These are phyloP conservation scores for Megaceryle maxima DNA, from an alignment of 2,113 vertebrate species.

Conservation along the genomic window DNA sequence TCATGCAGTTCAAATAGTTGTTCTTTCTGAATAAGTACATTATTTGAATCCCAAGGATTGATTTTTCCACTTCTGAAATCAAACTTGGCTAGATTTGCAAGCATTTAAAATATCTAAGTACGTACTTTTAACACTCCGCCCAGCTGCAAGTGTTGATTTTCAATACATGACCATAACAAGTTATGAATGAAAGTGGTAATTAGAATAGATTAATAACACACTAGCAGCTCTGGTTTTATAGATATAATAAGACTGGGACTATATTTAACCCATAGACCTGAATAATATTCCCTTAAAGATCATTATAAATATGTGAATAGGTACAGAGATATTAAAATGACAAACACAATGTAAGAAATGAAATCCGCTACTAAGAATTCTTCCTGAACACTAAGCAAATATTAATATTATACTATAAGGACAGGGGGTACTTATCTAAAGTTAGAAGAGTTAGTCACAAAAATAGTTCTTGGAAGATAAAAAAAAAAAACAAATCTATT, in stretches of 20 bases:
- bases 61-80: background rate
- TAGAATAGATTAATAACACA: conserved; percentile 10
- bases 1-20: background rate
- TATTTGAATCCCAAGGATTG: background rate
- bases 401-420: background rate
- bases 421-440: background rate
- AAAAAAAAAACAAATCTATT: background rate
- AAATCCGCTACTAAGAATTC: background rate
- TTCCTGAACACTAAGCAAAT: conserved; percentile 12
- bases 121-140: background rate
- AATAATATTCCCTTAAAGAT: conserved; percentile 9
- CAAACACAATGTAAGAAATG: background rate
- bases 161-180: background rate
- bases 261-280: background rate
- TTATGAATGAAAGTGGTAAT: conserved; percentile 11
- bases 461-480: background rate
- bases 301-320: background rate
- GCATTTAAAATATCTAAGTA: background rate
- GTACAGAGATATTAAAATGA: conserved; percentile 1
- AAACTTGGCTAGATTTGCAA: background rate
- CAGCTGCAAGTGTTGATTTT: background rate
- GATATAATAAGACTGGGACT: background rate
- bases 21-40: background rate
- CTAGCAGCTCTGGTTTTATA: background rate
- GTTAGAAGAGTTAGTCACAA: background rate